Conservation (phyloP, 2,797 vertebrate genomes). For the Tapera naevia region DNA sequence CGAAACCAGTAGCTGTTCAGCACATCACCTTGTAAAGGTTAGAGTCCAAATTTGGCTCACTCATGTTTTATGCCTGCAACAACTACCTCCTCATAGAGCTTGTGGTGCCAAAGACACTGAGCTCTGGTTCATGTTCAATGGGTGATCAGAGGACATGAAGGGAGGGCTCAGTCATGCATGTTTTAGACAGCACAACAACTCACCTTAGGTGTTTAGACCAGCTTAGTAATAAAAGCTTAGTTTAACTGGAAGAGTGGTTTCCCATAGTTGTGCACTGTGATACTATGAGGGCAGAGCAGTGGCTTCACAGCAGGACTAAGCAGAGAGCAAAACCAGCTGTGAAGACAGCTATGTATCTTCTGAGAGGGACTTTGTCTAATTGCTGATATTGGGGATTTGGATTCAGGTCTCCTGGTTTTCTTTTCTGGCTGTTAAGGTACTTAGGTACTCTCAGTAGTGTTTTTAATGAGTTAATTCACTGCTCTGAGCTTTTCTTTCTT, state of each 20-base stretch:
- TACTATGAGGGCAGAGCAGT: background rate
- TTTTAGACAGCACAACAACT: background rate
- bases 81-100: background rate
- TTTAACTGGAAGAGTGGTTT: background rate
- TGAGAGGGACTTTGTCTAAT: background rate
- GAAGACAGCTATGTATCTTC: background rate
- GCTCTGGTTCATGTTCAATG: background rate
- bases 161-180: background rate
- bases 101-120: background rate
- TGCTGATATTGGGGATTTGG: background rate
- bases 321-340: background rate
- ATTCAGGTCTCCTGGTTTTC: background rate
- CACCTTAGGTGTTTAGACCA: background rate
- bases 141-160: background rate
- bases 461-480: background rate
- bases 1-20: background rate
- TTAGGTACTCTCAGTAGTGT: background rate
- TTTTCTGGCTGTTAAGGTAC: background rate
- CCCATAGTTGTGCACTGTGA: rapidly evolving
- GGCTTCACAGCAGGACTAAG: background rate
- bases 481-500: background rate
- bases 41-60: background rate
- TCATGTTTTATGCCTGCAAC: background rate
- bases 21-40: background rate
- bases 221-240: background rate